Evolutionary conservation across 2,113 vertebrate species (phyloP), one percentile per base, ranked within the genome.

Genomic region (Cyprinodon tularosa): DNA sequence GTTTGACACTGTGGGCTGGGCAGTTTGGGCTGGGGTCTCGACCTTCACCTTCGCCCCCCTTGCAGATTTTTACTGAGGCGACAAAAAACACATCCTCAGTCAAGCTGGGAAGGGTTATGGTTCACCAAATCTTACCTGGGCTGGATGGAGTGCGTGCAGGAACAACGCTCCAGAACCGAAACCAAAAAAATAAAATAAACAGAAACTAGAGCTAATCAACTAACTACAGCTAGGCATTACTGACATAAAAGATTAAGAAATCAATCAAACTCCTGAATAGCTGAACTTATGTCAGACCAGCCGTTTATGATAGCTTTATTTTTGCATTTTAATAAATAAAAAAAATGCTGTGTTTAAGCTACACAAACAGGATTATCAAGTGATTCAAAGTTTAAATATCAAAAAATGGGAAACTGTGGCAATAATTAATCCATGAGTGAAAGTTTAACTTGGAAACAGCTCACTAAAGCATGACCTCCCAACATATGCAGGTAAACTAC

Each of bases 61-160:
- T 83, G 47, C 81, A 90, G 90, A 79, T 91, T 57, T 91, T 88
- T 89, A 91, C 93, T 94, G 92, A 92, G 92, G 90, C 39, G 86
- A 94, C 91, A 95, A 85, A 93, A 91, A 91, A 93, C 82, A 94
- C 81, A 92, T 88, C 92, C 90, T 44, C 87, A 88, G 90, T 93
- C 86, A 92, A 84, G 86, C 72, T 81, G 82, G 74, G 88, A 82
- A 91, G 72, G 74, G 87, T 90, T 90, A 93, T 77, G n/a, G 11
- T 75, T 62, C 60, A 85, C 72, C 84, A 84, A 86, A 69, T 76
- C 86, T 90, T 86, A 90, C 90, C 90, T 92, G 89, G 78, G 29
- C n/a, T 6, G 64, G 22, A 14, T 77, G 78, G 47, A 53, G 60
- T 74, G 72, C 73, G 78, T 68, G 57, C 60, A 83, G 68, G 62